Conservation (phyloP, 2,888 invertebrate species). For the Balanococcus diminutus region DNA sequence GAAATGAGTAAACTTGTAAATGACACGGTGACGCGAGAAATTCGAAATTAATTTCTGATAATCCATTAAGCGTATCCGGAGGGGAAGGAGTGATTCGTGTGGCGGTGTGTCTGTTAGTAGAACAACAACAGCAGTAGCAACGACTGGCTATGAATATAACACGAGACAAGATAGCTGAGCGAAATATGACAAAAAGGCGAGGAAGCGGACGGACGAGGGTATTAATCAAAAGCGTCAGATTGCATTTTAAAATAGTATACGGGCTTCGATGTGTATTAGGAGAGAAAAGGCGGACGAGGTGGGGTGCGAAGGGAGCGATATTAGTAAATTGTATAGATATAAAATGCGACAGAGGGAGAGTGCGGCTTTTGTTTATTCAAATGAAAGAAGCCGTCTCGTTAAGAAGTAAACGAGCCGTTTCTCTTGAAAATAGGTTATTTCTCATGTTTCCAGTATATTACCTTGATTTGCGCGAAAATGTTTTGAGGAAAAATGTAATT, state of each 20-base stretch:
- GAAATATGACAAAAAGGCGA: neutral
- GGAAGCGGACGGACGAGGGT: neutral
- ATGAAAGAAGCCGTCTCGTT: conserved; percentile 40
- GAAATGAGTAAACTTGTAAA: conserved; percentile 21
- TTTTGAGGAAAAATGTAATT: conserved; percentile 35
- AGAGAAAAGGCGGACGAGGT: neutral
- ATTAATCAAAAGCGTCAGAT: conserved; percentile 8
- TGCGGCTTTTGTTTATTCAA: conserved; percentile 19
- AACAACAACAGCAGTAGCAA: neutral
- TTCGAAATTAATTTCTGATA: neutral
- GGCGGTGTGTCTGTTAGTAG: neutral
- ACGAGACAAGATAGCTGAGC: neutral
- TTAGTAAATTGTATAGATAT: neutral
- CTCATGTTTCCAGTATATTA: conserved; percentile 38
- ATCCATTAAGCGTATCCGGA: neutral
- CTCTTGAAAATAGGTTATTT: conserved; percentile 40
- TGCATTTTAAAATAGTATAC: neutral
- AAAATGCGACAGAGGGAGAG: neutral
- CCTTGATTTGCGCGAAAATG: conserved; percentile 38
- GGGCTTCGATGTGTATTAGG: neutral
- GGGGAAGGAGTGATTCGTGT: neutral
- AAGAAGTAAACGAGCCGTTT: conserved; percentile 40
- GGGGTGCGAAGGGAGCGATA: neutral
- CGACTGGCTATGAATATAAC: too few relatives aligned
- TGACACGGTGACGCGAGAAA: conserved; percentile 14